Evolutionary conservation across 2,888 invertebrate species (phyloP).

Genomic region (Automeris io): DNA sequence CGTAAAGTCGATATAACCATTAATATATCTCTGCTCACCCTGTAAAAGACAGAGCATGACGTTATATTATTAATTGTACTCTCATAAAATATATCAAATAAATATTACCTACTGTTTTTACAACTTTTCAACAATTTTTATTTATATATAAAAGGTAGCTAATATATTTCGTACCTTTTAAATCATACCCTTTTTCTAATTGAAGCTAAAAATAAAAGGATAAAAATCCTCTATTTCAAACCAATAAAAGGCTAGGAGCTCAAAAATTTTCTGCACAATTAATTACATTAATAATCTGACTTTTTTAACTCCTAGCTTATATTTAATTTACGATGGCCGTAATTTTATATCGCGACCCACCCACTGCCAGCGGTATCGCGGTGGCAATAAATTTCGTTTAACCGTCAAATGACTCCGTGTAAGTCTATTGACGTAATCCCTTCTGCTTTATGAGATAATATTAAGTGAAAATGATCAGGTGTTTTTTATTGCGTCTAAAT

Average conservation of each 20-base stretch:
- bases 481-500: too few species aligned
- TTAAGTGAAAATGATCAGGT: too few species aligned
- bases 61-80: too few species aligned
- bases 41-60: too few species aligned
- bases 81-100: too few species aligned
- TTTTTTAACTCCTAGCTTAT: slow-evolving; percentile 19
- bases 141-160: too few species aligned
- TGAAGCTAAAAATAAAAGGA: slow-evolving; percentile 1
- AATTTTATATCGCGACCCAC: slow-evolving; percentile 18
- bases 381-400: slow-evolving; percentile 8
- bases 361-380: slow-evolving; percentile 7
- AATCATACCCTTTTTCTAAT: slow-evolving; percentile 3
- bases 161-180: slow-evolving; percentile 2
- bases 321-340: slow-evolving; percentile 27
- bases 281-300: slow-evolving; percentile 17
- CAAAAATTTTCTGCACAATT: slow-evolving; percentile 9
- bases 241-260: not conserved
- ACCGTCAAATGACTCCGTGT: slow-evolving; percentile 2
- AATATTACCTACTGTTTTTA: too few species aligned
- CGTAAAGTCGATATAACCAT: too few species aligned
- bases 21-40: too few species aligned
- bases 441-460: not conserved
- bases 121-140: too few species aligned
- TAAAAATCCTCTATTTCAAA: not conserved
- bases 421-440: slow-evolving; percentile 5